These are phyloP conservation scores for Heterohyrax brucei DNA, from an alignment of 2,797 vertebrate species.

Conservation along the genomic window DNA sequence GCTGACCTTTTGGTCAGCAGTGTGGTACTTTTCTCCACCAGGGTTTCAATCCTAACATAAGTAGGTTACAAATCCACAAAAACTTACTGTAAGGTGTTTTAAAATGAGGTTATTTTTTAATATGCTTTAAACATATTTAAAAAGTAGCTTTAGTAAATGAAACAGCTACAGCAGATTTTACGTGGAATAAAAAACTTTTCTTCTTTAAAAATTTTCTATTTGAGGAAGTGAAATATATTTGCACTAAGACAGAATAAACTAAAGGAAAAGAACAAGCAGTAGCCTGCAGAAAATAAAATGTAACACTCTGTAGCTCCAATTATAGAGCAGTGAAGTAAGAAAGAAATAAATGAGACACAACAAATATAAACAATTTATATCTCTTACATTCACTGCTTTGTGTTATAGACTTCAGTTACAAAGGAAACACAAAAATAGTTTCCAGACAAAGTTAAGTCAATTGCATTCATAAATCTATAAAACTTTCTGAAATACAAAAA, in stretches of 20 bases:
- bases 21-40: too few species aligned
- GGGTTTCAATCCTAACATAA: not conserved
- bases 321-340: slow-evolving; percentile 68
- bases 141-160: slow-evolving; percentile 53
- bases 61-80: slow-evolving; percentile 11
- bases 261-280: slow-evolving; percentile 75
- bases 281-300: slow-evolving; percentile 81
- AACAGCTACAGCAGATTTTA: slow-evolving; percentile 55
- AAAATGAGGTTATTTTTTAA: slow-evolving; percentile 39
- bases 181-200: slow-evolving; percentile 31
- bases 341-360: slow-evolving; percentile 77
- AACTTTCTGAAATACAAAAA: slow-evolving; percentile 47
- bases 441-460: slow-evolving; percentile 27
- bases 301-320: slow-evolving; percentile 74
- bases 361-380: slow-evolving; percentile 68
- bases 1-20: too few species aligned
- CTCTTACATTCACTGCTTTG: slow-evolving; percentile 57
- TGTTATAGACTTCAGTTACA: slow-evolving; percentile 66
- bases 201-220: slow-evolving; percentile 69
- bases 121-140: slow-evolving; percentile 48
- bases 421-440: slow-evolving; percentile 62
- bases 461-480: slow-evolving; percentile 55
- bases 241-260: slow-evolving; percentile 70
- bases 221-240: slow-evolving; percentile 78
- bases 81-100: not conserved